phyloP scores from a whole-genome alignment of 2,113 vertebrate species.

The Brachionichthys hirsutus region DNA sequence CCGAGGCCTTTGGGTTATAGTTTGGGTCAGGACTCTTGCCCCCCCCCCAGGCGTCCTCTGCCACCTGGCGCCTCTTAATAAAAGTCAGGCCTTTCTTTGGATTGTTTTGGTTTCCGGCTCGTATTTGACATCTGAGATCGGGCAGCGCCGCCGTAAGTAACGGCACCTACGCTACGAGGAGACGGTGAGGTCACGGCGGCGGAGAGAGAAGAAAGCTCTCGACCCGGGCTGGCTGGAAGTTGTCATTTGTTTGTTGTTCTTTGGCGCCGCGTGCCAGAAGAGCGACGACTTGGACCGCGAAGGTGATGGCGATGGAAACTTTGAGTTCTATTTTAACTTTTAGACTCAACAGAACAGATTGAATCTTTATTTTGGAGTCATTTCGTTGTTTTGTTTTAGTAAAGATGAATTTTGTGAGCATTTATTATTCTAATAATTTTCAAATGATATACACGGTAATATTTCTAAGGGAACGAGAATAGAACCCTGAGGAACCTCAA shows the following conservation, averaged over 20 bases:
- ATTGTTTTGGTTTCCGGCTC: constrained; percentile 14
- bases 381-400: too few relatives aligned
- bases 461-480: background rate
- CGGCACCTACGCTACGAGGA: constrained; percentile 17
- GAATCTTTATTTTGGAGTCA: background rate
- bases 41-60: constrained; percentile 29
- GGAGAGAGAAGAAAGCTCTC: constrained; percentile 8
- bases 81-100: constrained; percentile 40
- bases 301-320: background rate
- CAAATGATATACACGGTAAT: too few relatives aligned
- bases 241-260: background rate
- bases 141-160: constrained; percentile 23
- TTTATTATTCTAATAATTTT: too few relatives aligned
- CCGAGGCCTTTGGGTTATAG: too few relatives aligned
- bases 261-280: background rate
- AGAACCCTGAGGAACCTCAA: constrained; percentile 17
- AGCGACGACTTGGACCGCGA: background rate
- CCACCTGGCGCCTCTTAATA: constrained; percentile 35
- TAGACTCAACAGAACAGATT: background rate
- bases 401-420: too few relatives aligned
- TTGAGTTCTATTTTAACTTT: background rate
- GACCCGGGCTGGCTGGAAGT: too few relatives aligned
- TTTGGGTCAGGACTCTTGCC: too few relatives aligned
- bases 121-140: background rate
- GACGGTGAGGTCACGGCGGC: constrained; percentile 21